A percentile compares a stretch with the other conserved stretches of the same genome.
Conservation (phyloP, 2,113 vertebrate species). For the Euleptes europaea region DNA sequence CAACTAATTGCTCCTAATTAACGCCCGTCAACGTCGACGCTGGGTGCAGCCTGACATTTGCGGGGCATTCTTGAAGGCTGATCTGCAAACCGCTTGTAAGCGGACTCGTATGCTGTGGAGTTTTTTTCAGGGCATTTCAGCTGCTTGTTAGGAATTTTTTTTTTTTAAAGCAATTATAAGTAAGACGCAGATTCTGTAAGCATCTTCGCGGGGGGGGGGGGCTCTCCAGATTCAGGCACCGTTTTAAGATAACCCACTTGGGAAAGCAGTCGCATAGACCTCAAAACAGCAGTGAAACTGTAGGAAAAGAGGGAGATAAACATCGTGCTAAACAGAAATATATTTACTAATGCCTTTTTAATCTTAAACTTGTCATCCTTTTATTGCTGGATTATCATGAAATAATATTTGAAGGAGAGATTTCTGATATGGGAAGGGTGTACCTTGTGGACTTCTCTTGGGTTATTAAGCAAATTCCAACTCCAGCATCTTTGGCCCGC, state of each 20-base stretch:
- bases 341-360: not conserved
- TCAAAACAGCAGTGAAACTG: not conserved
- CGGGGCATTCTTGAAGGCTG: not conserved
- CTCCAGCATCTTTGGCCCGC: not conserved
- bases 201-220: not conserved
- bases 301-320: not conserved
- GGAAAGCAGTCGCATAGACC: too few species aligned
- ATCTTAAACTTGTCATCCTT: not conserved
- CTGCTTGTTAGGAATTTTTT: not conserved
- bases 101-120: not conserved
- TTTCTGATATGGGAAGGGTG: not conserved
- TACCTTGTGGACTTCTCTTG: not conserved
- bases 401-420: not conserved
- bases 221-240: not conserved
- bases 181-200: not conserved
- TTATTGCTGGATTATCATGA: not conserved
- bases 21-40: constrained; percentile 30
- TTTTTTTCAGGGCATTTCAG: not conserved
- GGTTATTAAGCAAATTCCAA: not conserved
- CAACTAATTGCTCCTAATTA: constrained; percentile 74
- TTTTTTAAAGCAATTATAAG: not conserved
- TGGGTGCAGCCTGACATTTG: constrained; percentile 67
- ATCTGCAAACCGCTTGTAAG: constrained; percentile 21
- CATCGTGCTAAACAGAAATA: not conserved
- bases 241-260: not conserved